These are phyloP conservation scores for Salminus brasiliensis DNA, from an alignment of 2,113 vertebrate genomes.

Conservation along the genomic window DNA sequence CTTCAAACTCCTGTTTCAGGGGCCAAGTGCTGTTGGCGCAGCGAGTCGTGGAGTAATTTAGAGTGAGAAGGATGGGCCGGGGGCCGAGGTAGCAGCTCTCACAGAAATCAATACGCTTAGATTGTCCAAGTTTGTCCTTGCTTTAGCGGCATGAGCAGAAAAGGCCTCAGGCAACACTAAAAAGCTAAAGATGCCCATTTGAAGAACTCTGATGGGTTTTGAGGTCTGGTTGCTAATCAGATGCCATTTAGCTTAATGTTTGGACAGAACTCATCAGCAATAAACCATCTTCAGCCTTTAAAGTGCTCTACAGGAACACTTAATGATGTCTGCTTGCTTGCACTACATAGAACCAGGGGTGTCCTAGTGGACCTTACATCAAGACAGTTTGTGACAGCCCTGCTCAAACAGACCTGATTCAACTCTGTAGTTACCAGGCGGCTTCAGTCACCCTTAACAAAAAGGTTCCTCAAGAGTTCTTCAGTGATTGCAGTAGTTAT, in stretches of 20 bases:
- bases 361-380: neutral
- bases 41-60: slow-evolving; percentile 21
- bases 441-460: no score
- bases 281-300: neutral
- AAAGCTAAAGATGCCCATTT: slow-evolving; percentile 25
- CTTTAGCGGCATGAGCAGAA: neutral
- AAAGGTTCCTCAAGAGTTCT: no score
- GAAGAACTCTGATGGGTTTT: neutral
- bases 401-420: neutral
- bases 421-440: neutral
- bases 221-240: neutral
- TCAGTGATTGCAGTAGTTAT: no score
- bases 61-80: slow-evolving; percentile 3
- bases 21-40: neutral
- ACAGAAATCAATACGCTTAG: slow-evolving; percentile 15
- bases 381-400: neutral
- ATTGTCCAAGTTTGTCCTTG: slow-evolving; percentile 12
- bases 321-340: neutral
- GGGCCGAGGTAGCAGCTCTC: neutral
- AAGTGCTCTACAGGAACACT: neutral
- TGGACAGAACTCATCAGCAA: neutral
- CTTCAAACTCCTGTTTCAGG: neutral
- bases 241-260: neutral
- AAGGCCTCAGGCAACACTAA: slow-evolving; percentile 14
- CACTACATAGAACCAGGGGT: neutral